Conservation (phyloP, 2,888 invertebrate species). For the Tetranychus piercei region DNA sequence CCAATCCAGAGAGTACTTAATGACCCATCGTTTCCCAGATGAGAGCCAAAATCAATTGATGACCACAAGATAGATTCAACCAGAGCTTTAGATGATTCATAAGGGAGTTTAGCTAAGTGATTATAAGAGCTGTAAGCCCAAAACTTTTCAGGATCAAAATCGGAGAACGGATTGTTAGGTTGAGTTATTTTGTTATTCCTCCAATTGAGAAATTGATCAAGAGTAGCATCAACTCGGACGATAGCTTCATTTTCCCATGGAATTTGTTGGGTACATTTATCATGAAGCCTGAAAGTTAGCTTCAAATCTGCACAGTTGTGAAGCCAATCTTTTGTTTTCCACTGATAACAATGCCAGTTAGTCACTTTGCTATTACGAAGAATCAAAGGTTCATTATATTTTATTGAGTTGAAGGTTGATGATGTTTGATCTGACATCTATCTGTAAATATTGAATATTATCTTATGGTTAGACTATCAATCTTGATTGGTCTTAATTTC, state of each 20-base stretch:
- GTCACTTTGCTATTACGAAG: not conserved
- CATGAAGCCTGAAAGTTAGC: constrained; percentile 18
- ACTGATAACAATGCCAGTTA: constrained; percentile 18
- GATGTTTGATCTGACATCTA: too few relatives aligned
- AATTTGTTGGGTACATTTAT: constrained; percentile 6
- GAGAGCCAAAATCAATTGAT: constrained; percentile 6
- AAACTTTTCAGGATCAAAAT: constrained; percentile 17
- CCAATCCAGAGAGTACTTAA: constrained; percentile 37
- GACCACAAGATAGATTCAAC: constrained; percentile 15
- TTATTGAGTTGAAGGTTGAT: not conserved
- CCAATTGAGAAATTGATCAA: constrained; percentile 22
- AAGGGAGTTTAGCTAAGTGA: constrained; percentile 21
- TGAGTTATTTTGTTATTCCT: not conserved
- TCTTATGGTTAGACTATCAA: too few relatives aligned
- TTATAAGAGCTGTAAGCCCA: constrained; percentile 26
- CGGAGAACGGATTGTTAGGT: constrained; percentile 20
- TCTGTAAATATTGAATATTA: too few relatives aligned
- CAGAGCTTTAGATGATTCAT: constrained; percentile 14
- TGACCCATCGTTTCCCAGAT: constrained; percentile 11
- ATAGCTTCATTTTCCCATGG: constrained; percentile 19
- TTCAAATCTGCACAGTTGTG: constrained; percentile 10
- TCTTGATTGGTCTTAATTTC: too few relatives aligned
- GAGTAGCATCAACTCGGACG: constrained; percentile 12
- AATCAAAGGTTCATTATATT: not conserved
- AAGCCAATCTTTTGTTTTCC: constrained; percentile 19